phyloP scores from a whole-genome alignment of 2,797 vertebrate genomes.

The Rhadinocentrus ornatus region DNA sequence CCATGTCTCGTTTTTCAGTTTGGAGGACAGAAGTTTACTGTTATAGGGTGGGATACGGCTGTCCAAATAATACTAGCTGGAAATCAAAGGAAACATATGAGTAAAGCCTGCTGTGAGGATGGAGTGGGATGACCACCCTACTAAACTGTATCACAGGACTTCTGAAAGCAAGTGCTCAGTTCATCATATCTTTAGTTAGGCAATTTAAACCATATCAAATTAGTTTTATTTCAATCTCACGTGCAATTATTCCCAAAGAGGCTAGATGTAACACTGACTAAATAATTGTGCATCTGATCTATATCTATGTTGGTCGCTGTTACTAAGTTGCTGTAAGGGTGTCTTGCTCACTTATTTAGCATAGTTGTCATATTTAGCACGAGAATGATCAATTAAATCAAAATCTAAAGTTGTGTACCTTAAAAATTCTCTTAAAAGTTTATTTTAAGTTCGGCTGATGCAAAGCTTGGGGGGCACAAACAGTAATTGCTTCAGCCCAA shows the following conservation, averaged over 20 bases:
- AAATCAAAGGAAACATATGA: constrained; percentile 77
- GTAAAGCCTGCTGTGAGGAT: constrained; percentile 67
- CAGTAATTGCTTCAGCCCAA: no score
- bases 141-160: constrained; percentile 11
- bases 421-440: no score
- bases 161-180: background rate
- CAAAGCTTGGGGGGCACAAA: no score
- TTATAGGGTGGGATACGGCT: constrained; percentile 50
- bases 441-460: no score
- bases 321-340: no score
- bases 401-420: no score
- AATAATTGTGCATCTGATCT: background rate
- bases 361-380: no score
- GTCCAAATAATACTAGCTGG: constrained; percentile 70
- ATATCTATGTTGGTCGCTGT: no score
- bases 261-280: background rate
- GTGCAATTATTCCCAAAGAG: background rate
- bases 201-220: background rate
- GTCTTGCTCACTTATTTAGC: no score
- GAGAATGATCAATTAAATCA: no score
- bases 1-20: constrained; percentile 14
- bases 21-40: constrained; percentile 34
- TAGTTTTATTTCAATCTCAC: background rate
- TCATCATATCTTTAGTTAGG: background rate
- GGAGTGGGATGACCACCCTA: background rate